Evolutionary conservation across 2,113 vertebrate genomes (phyloP).

Genomic region (Hippolais icterina): DNA sequence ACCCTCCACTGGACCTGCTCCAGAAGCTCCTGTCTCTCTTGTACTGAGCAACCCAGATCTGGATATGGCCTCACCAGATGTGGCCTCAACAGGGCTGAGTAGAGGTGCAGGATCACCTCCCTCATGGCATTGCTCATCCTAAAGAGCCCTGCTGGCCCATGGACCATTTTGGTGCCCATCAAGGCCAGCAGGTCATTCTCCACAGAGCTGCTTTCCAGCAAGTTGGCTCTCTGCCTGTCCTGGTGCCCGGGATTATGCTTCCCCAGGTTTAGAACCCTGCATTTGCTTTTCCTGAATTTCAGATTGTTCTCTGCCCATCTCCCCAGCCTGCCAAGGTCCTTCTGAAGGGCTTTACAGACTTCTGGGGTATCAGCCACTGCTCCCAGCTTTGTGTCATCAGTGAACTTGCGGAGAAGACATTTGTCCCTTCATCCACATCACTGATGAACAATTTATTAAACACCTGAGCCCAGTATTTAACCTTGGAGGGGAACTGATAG

Average conservation of each 20-base stretch:
- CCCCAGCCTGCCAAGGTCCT: not conserved
- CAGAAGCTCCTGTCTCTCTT: not conserved
- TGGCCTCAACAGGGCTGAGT: not conserved
- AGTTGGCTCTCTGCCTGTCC: not conserved
- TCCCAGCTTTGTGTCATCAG: not conserved
- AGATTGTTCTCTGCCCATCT: not conserved
- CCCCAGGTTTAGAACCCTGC: not conserved
- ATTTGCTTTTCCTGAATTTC: not conserved
- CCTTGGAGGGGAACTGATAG: not conserved
- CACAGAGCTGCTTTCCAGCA: not conserved
- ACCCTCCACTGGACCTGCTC: fast-evolving
- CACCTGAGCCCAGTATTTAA: too few relatives aligned
- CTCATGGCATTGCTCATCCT: not conserved
- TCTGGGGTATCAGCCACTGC: not conserved
- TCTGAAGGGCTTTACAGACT: not conserved
- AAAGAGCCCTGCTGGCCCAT: not conserved
- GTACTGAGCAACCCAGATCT: not conserved
- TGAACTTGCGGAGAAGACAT: not conserved
- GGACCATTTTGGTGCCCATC: not conserved
- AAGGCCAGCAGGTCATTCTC: not conserved
- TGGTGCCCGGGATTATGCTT: not conserved
- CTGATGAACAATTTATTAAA: not conserved
- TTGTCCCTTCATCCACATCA: not conserved
- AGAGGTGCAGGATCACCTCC: not conserved
- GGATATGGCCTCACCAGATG: not conserved